These are phyloP conservation scores for Malacosoma neustria DNA, from an alignment of 2,888 invertebrate species.

Conservation along the genomic window DNA sequence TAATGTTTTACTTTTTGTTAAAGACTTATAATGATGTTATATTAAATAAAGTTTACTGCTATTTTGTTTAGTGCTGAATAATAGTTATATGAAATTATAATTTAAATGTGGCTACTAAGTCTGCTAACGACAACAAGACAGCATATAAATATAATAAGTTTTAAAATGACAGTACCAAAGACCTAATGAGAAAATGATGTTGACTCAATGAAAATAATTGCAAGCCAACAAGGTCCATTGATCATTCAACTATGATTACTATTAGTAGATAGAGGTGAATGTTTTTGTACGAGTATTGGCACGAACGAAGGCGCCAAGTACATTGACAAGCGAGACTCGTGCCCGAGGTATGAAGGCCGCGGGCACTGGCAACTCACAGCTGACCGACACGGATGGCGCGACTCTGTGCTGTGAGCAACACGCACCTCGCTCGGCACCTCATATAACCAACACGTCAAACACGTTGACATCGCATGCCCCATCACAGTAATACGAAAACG, in stretches of 20 bases:
- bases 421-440: slow-evolving; percentile 16
- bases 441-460: slow-evolving; percentile 39
- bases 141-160: too few relatives aligned
- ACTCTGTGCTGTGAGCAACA: slow-evolving; percentile 9
- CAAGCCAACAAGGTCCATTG: background rate
- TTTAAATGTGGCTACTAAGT: too few relatives aligned
- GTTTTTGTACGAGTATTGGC: background rate
- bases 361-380: too few relatives aligned
- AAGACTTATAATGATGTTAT: too few relatives aligned
- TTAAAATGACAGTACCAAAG: background rate
- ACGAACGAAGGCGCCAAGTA: background rate
- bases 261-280: background rate
- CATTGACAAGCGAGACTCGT: background rate
- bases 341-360: slow-evolving; percentile 1
- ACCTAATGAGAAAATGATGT: background rate
- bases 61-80: too few relatives aligned
- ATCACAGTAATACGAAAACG: slow-evolving; percentile 16
- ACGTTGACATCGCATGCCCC: slow-evolving; percentile 35
- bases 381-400: background rate
- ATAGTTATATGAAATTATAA: too few relatives aligned
- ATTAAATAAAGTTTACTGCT: too few relatives aligned
- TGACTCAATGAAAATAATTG: background rate
- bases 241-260: background rate
- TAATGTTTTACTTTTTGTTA: too few relatives aligned
- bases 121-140: too few relatives aligned